Conservation (phyloP, 2,888 invertebrate genomes). For the Diachrysia chrysitis region DNA sequence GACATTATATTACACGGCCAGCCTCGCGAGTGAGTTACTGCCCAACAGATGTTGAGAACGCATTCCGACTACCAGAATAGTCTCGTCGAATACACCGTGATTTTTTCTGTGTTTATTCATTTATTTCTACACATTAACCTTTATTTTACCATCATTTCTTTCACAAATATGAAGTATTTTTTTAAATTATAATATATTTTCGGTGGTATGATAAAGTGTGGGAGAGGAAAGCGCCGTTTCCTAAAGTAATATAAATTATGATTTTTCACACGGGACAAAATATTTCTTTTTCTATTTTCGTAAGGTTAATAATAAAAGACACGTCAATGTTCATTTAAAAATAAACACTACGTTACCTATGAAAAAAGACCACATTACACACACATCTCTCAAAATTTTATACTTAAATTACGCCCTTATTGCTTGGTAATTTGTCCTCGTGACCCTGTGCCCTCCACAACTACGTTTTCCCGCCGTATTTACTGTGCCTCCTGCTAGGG, state of each 20-base stretch:
- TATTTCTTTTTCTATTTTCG: background rate
- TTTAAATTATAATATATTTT: background rate
- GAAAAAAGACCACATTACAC: no score
- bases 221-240: conserved; percentile 3
- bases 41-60: conserved; percentile 78
- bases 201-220: background rate
- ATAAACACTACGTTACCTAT: background rate
- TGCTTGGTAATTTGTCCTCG: background rate
- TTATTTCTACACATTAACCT: conserved; percentile 42
- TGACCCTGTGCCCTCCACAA: background rate
- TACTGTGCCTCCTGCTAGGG: background rate
- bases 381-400: no score
- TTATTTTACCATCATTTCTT: conserved; percentile 20
- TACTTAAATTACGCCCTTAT: no score
- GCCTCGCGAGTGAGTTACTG: conserved; percentile 75
- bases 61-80: conserved; percentile 78
- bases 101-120: conserved; percentile 53
- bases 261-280: conserved; percentile 1
- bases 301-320: background rate
- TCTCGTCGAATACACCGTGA: conserved; percentile 62
- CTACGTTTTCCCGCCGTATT: background rate
- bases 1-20: conserved; percentile 31
- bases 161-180: background rate
- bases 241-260: background rate
- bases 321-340: background rate